Conservation (phyloP, 2,888 invertebrate genomes). For the Agapostemon virescens region DNA sequence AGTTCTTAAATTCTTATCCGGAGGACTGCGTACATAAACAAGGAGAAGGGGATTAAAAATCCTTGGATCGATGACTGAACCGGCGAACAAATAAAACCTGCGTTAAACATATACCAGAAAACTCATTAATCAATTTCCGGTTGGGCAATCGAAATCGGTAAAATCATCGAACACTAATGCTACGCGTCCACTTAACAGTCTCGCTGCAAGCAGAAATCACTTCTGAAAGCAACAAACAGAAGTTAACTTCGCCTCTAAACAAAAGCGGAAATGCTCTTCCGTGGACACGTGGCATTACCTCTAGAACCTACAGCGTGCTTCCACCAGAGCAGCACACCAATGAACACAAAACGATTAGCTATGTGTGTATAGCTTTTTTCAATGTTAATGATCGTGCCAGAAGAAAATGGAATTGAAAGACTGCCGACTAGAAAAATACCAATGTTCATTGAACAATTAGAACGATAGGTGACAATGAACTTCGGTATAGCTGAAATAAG, state of each 20-base stretch:
- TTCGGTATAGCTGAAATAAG: constrained; percentile 29
- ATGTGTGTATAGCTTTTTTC: constrained; percentile 35
- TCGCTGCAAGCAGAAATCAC: not conserved
- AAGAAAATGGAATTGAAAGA: not conserved
- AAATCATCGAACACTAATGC: constrained; percentile 2
- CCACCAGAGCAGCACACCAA: not conserved
- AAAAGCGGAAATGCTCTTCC: not conserved
- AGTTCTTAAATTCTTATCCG: not conserved
- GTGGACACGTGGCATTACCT: constrained; percentile 1
- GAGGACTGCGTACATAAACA: not conserved
- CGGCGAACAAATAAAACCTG: not conserved
- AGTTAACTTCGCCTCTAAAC: not conserved
- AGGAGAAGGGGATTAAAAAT: not conserved
- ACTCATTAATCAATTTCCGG: not conserved
- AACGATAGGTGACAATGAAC: constrained; percentile 24
- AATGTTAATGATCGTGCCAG: constrained; percentile 18
- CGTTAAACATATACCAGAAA: constrained; percentile 4
- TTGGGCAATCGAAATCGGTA: not conserved
- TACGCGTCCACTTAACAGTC: not conserved
- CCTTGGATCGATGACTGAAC: not conserved
- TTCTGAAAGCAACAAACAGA: not conserved
- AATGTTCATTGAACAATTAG: constrained; percentile 22
- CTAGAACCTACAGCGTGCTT: not conserved
- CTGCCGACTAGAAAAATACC: constrained; percentile 12
- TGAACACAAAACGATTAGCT: constrained; percentile 24